phyloP scores from a whole-genome alignment of 64 coral and sea anemone species.

The Actinia equina region DNA sequence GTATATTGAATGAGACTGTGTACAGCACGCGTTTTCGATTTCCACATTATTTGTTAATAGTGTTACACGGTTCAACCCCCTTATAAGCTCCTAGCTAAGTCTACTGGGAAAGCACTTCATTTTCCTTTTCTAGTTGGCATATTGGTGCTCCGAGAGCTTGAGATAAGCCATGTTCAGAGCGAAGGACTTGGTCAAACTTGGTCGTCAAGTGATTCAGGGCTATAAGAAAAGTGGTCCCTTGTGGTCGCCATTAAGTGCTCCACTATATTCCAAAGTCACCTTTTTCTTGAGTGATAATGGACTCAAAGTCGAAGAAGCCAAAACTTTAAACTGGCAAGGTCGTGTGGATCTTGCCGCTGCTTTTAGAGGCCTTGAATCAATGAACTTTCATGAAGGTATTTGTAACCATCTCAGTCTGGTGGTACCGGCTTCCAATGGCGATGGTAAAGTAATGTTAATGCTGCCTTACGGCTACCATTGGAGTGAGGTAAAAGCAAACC shows the following conservation, averaged over 20 bases:
- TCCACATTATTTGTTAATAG: too few species aligned
- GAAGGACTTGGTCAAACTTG: background rate
- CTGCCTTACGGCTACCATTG: too few species aligned
- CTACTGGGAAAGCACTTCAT: too few species aligned
- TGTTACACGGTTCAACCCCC: too few species aligned
- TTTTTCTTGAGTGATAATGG: background rate
- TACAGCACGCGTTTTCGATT: too few species aligned
- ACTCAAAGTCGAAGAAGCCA: background rate
- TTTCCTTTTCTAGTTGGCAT: too few species aligned
- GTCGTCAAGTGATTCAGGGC: background rate
- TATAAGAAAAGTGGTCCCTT: background rate
- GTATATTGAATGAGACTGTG: too few species aligned
- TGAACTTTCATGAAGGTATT: constrained; percentile 69
- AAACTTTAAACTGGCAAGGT: constrained; percentile 49
- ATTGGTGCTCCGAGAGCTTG: too few species aligned
- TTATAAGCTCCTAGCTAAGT: too few species aligned
- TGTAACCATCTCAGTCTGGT: constrained; percentile 87
- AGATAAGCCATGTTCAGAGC: background rate
- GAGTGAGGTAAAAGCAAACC: too few species aligned
- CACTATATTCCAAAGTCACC: background rate
- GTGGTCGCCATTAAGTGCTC: background rate
- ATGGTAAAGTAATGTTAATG: too few species aligned
- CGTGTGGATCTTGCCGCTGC: constrained; percentile 72
- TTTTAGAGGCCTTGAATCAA: constrained; percentile 66
- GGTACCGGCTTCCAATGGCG: constrained; percentile 65